phyloP scores from a whole-genome alignment of 2,113 vertebrate genomes.

The Oxyura jamaicensis region DNA sequence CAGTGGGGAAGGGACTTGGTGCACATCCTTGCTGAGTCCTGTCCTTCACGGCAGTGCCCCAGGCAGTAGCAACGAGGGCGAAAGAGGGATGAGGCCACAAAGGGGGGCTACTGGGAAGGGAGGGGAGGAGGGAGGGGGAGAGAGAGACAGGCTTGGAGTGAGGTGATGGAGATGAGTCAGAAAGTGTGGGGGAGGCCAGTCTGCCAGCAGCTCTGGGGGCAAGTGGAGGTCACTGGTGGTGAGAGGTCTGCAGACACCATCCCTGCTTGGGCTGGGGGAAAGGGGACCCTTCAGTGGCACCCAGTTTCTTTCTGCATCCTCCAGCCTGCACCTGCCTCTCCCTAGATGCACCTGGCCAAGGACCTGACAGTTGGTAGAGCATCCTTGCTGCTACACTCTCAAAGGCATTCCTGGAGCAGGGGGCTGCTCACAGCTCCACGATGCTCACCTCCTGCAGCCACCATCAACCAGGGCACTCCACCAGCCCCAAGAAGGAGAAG shows the following conservation, averaged over 20 bases:
- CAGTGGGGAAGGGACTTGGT: fast-evolving
- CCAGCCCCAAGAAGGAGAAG: background rate
- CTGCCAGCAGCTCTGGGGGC: background rate
- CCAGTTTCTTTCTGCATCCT: background rate
- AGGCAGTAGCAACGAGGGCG: background rate
- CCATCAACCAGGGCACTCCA: background rate
- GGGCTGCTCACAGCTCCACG: fast-evolving
- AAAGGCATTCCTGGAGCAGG: too few relatives aligned
- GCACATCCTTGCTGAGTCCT: background rate
- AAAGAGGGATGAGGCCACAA: background rate
- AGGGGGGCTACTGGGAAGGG: background rate
- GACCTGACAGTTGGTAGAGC: background rate
- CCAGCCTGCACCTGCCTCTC: background rate
- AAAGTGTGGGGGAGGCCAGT: fast-evolving
- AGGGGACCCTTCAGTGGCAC: background rate
- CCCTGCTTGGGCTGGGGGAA: fast-evolving
- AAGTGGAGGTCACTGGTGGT: too few relatives aligned
- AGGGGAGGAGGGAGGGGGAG: background rate
- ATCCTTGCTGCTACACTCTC: background rate
- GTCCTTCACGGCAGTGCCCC: fast-evolving
- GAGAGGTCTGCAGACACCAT: background rate
- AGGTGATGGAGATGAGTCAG: background rate
- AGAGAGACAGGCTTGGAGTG: background rate
- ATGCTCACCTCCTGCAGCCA: background rate
- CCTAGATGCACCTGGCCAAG: background rate